A percentile compares a stretch with the other conserved stretches of the same genome.
Conservation (phyloP, 2,888 invertebrate genomes). For the Brenthis ino region DNA sequence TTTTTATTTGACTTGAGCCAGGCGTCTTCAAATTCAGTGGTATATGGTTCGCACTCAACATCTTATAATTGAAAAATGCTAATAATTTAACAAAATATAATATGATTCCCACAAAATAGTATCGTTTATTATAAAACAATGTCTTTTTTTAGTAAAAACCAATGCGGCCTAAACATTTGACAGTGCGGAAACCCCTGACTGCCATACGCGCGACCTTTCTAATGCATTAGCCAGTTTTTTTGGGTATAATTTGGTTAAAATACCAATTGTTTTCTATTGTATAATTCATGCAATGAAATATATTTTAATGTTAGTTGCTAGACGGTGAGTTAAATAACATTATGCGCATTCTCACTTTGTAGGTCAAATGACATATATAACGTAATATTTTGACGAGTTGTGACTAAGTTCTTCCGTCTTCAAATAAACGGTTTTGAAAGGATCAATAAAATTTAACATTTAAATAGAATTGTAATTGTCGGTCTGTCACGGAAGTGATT, state of each 20-base stretch:
- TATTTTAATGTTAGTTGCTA: not conserved
- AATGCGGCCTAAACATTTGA: not conserved
- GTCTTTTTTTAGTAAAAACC: not conserved
- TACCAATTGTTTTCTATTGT: conserved; percentile 13
- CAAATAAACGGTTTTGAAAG: conserved; percentile 6
- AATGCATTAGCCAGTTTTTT: conserved; percentile 22
- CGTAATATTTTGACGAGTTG: not conserved
- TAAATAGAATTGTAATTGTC: conserved; percentile 20
- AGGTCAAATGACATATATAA: not conserved
- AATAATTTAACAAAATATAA: not conserved
- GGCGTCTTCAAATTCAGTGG: not conserved
- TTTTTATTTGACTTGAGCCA: conserved; percentile 45
- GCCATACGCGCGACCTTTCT: conserved; percentile 55
- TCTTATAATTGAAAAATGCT: not conserved
- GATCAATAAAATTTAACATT: conserved; percentile 9
- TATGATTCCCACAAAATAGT: not conserved
- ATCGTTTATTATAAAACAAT: not conserved
- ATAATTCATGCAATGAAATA: not conserved
- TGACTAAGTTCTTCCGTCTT: not conserved
- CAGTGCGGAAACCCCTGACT: not conserved
- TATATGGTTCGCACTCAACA: not conserved
- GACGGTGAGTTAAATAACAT: conserved; percentile 6
- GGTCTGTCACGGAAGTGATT: conserved; percentile 30
- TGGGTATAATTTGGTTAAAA: conserved; percentile 19
- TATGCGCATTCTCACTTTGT: conserved; percentile 3